phyloP scores from a whole-genome alignment of 2,113 vertebrate species.

The Jaculus jaculus region DNA sequence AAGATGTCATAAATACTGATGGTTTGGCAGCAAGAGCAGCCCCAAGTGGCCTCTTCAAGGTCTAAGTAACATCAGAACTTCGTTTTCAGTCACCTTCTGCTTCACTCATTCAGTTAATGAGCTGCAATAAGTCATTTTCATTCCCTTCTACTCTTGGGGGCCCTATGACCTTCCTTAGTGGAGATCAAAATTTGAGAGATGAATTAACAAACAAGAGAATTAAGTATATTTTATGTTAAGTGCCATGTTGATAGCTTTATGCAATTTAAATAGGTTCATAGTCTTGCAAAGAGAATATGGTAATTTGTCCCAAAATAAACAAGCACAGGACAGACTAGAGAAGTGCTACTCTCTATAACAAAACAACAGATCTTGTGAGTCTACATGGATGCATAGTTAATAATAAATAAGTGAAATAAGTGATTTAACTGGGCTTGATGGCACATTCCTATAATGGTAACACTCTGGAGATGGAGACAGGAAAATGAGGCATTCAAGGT shows the following conservation, averaged over 20 bases:
- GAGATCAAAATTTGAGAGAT: slow-evolving; percentile 32
- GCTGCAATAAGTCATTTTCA: slow-evolving; percentile 16
- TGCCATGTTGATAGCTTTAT: not conserved
- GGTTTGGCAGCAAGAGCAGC: slow-evolving; percentile 27
- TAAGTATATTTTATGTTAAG: not conserved
- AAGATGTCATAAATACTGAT: slow-evolving; percentile 60
- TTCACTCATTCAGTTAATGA: slow-evolving; percentile 55
- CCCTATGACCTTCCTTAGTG: not conserved
- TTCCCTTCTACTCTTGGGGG: not conserved
- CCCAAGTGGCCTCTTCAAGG: slow-evolving; percentile 63
- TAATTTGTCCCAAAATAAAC: not conserved
- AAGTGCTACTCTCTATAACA: slow-evolving; percentile 42
- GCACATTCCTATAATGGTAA: not conserved
- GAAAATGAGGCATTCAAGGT: too few species aligned
- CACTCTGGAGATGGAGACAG: too few species aligned
- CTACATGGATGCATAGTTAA: not conserved
- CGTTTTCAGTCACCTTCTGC: not conserved
- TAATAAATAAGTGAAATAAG: slow-evolving; percentile 47
- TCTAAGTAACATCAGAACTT: slow-evolving; percentile 13
- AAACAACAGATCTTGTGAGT: slow-evolving; percentile 19
- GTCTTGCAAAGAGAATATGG: not conserved
- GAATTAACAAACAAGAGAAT: slow-evolving; percentile 34
- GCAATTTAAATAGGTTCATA: slow-evolving; percentile 33
- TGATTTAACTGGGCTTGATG: not conserved
- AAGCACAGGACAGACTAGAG: not conserved